Percentiles rank a stretch among this genome's conserved stretches.
Evolutionary conservation across 1,140 invertebrate species (phyloP).

Genomic region (Orchesella cincta): DNA sequence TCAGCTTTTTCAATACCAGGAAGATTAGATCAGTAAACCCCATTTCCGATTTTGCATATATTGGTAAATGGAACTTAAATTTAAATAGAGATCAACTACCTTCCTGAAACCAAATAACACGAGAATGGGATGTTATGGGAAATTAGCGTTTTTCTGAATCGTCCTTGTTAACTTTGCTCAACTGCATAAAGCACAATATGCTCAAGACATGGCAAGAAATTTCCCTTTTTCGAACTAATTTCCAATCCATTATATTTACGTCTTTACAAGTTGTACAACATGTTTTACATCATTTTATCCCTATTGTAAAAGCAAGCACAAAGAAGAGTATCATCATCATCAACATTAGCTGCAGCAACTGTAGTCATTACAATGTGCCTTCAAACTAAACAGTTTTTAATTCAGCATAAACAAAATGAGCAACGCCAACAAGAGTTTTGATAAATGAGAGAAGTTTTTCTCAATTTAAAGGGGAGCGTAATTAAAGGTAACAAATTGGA

Average conservation of each 20-base stretch:
- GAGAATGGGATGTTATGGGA: neutral
- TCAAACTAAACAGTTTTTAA: too few species aligned
- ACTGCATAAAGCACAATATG: neutral
- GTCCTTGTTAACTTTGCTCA: neutral
- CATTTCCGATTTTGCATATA: neutral
- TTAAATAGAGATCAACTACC: neutral
- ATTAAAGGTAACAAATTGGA: slow-evolving; percentile 13
- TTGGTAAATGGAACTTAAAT: neutral
- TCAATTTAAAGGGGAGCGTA: slow-evolving; percentile 2
- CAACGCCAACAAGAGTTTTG: too few species aligned
- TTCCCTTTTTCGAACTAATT: neutral
- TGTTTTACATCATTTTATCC: neutral
- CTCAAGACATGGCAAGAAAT: neutral
- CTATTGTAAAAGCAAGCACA: neutral
- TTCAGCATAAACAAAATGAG: too few species aligned
- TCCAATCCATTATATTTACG: neutral
- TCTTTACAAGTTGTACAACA: neutral
- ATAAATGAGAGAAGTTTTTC: slow-evolving; percentile 23
- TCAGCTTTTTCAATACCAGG: neutral
- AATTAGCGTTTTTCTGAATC: neutral
- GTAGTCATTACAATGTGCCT: too few species aligned
- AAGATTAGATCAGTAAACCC: neutral
- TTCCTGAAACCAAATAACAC: neutral
- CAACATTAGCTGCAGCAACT: neutral
- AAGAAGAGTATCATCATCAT: neutral